A percentile compares a stretch with the other conserved stretches of the same genome.
Conservation (phyloP, 2,888 invertebrate species). For the Drosophila borborema region DNA sequence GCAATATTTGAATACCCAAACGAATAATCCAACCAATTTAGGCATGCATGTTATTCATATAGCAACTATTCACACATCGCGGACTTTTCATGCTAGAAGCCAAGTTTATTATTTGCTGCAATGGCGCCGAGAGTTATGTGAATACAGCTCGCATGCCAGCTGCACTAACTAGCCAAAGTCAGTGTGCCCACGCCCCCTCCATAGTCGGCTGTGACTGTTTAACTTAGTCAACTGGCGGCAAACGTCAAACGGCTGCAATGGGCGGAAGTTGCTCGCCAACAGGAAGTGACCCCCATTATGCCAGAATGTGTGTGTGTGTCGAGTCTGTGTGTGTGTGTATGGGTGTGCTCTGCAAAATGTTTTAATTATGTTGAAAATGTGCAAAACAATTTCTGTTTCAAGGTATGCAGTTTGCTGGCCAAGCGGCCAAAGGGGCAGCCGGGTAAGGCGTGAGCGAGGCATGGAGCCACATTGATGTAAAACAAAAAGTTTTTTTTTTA, state of each 20-base stretch:
- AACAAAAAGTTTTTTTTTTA: constrained; percentile 51
- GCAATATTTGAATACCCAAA: constrained; percentile 9
- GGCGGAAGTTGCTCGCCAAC: constrained; percentile 70
- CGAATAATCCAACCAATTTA: background rate
- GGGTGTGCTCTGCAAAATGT: constrained; percentile 60
- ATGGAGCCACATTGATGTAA: constrained; percentile 40
- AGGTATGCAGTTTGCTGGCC: constrained; percentile 38
- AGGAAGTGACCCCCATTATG: constrained; percentile 64
- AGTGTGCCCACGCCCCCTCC: background rate
- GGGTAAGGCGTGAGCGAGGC: background rate
- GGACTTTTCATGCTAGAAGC: background rate
- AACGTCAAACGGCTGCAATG: constrained; percentile 49
- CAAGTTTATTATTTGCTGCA: constrained; percentile 17
- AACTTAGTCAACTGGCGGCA: constrained; percentile 51
- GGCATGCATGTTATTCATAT: background rate
- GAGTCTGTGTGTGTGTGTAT: constrained; percentile 17
- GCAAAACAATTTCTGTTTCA: constrained; percentile 61
- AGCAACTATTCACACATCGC: constrained; percentile 30
- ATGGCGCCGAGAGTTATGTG: constrained; percentile 23
- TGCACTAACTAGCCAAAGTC: constrained; percentile 33
- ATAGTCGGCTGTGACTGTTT: constrained; percentile 19
- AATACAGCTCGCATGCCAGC: constrained; percentile 13
- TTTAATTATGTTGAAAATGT: constrained; percentile 75
- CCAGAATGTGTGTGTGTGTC: background rate
- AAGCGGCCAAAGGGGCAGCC: background rate